A percentile compares a stretch with the other conserved stretches of the same genome.
Evolutionary conservation across 2,888 invertebrate genomes (phyloP).

Genomic region (Deroplatys truncata): DNA sequence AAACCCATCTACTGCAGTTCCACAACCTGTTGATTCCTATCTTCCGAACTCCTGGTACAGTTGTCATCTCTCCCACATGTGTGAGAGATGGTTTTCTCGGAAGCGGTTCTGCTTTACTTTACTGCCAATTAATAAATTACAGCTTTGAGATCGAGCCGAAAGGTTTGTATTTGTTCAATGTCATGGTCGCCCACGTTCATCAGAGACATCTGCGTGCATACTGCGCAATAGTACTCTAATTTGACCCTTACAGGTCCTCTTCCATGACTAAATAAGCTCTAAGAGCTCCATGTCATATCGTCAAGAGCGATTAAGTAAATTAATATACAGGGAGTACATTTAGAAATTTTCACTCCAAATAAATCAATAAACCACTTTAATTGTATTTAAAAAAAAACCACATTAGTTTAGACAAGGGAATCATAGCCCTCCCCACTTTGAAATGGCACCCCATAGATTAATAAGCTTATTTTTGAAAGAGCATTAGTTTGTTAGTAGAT

Average conservation of each 20-base stretch:
- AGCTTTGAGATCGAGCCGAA: neutral
- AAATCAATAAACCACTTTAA: too few species aligned
- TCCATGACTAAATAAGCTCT: neutral
- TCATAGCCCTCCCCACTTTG: too few species aligned
- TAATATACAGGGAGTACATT: too few species aligned
- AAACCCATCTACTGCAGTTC: neutral
- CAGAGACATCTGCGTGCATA: neutral
- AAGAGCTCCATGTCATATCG: neutral
- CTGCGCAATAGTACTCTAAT: neutral
- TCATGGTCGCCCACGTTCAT: neutral
- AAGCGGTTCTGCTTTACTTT: neutral
- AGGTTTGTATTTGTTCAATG: neutral
- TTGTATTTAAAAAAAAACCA: too few species aligned
- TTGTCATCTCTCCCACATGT: neutral
- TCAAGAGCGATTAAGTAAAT: too few species aligned
- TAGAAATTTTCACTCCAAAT: too few species aligned
- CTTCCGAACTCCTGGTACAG: neutral
- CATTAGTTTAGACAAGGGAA: too few species aligned
- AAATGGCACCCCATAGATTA: too few species aligned
- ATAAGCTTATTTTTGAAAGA: too few species aligned
- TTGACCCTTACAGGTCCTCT: neutral
- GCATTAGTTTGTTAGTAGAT: too few species aligned
- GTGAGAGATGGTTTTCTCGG: neutral
- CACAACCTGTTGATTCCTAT: neutral
- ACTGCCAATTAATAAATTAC: slow-evolving; percentile 3